Base-by-base conservation (phyloP, 2,888 invertebrate genomes). In the Limnephilus auricula region DNA sequence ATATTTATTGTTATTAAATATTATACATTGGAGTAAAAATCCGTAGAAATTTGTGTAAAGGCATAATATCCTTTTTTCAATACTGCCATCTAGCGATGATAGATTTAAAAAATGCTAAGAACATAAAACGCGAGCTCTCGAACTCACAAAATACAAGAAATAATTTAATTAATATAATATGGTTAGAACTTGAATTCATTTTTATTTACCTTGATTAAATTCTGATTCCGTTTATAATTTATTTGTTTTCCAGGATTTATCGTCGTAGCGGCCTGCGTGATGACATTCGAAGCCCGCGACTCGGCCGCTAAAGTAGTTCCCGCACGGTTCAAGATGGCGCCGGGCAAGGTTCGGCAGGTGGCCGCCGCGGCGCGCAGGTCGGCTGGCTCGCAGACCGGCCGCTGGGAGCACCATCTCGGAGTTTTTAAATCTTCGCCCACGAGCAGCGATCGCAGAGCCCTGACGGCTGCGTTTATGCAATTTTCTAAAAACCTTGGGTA, bases 211-310 rank as follows among this genome's bases (percentile, higher is more conserved):
- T 65, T 6, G 25, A 65, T 25, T 25, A 25, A 65, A 25, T 25
- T 65, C 4, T 9, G 2, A 2, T 25, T 9, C 1, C 25, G 9
- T 25, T 18, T 18, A 25, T n/a, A n/a, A n/a, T 65, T 65, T 31
- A 31, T 80, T 30, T n/a, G 34, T 84, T 89, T 91, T 91, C 31
- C 94, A 98, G 98, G 98, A 79, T 99, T 99, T 94, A 98, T 99
- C 93, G 98, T 99, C 80, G 99, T 99, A 34, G 99, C 99, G 50
- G 99, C 99, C 0, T 99, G 99, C 94, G 99, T 99, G 90, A 99
- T 99, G 98, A 99, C 99, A n/a, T 99, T 99, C 94, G 99, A 99
- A 94, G 99, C 99, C 0, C 97, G 99, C 4, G 99, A 99, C 95
- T 98, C 98, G 92, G 98, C 99, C 0, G 98, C 99, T 2, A 98